phyloP scores from a whole-genome alignment of 2,113 vertebrate genomes.

The Periophthalmus modestus region DNA sequence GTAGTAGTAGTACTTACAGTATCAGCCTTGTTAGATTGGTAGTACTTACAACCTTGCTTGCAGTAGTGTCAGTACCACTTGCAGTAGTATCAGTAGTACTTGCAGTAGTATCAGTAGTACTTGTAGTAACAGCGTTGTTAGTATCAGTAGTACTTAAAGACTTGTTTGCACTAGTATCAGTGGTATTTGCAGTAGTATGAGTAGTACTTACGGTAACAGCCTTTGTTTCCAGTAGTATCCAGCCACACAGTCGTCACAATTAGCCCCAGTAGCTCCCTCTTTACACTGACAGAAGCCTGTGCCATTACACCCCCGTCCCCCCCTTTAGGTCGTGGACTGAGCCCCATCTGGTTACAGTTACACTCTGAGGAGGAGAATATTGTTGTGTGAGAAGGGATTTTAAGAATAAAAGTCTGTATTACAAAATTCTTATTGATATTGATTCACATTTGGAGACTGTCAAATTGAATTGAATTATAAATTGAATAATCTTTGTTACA shows the following conservation, averaged over 20 bases:
- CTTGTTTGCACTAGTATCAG: conserved; percentile 90
- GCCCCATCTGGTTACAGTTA: conserved; percentile 95
- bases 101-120: background rate
- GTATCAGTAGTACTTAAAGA: conserved; percentile 82
- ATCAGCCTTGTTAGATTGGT: background rate
- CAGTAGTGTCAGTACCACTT: conserved; percentile 83
- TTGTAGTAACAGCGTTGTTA: background rate
- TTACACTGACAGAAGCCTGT: conserved; percentile 96
- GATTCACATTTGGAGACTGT: background rate
- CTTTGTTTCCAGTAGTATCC: conserved; percentile 95
- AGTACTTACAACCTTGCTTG: conserved; percentile 93
- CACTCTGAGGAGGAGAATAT: conserved; percentile 80
- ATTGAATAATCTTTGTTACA: background rate
- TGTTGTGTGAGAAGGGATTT: background rate
- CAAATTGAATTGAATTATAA: too few relatives aligned
- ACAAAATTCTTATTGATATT: too few relatives aligned
- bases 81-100: too few relatives aligned
- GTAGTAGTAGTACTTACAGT: background rate
- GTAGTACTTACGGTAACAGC: too few relatives aligned
- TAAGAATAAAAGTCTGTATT: too few relatives aligned
- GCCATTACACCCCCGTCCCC: conserved; percentile 93
- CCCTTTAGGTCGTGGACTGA: conserved; percentile 93
- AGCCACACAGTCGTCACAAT: conserved; percentile 92
- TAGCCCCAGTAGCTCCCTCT: conserved; percentile 85
- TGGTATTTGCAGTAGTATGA: conserved; percentile 87